Conservation (phyloP, 2,113 vertebrate genomes). For the Nannobrachium achirus region DNA sequence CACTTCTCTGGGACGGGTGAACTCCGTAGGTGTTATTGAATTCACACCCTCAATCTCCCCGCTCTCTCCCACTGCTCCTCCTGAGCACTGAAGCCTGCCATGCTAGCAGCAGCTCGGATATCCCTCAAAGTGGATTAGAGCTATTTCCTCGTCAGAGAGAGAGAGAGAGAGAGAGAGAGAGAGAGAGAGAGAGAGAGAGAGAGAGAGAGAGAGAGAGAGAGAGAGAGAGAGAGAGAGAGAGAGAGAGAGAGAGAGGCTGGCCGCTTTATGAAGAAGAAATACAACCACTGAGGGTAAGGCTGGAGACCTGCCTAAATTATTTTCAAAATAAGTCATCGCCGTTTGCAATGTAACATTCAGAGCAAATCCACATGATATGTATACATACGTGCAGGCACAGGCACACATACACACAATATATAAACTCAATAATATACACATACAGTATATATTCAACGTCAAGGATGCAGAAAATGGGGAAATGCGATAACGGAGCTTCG, state of each 20-base stretch:
- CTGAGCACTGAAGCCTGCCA: slow-evolving; percentile 34
- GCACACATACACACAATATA: too few species aligned
- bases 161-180: slow-evolving; percentile 16
- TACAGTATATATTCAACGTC: slow-evolving; percentile 20
- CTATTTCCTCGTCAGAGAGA: slow-evolving; percentile 50
- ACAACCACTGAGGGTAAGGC: slow-evolving; percentile 9
- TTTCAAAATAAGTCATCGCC: slow-evolving; percentile 11
- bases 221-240: too few species aligned
- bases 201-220: too few species aligned
- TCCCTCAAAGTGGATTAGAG: slow-evolving; percentile 58
- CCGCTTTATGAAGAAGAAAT: slow-evolving; percentile 71
- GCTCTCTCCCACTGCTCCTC: not conserved
- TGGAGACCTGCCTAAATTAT: slow-evolving; percentile 40
- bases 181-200: too few species aligned
- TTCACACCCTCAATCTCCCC: slow-evolving; percentile 23
- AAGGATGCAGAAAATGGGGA: slow-evolving; percentile 50
- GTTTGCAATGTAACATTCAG: too few species aligned
- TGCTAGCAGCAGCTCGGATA: slow-evolving; percentile 35
- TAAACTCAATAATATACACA: too few species aligned
- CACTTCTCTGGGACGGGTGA: slow-evolving; percentile 38
- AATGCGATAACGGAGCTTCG: slow-evolving; percentile 66
- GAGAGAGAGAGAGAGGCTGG: too few species aligned
- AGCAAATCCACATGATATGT: too few species aligned
- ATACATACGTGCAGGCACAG: too few species aligned
- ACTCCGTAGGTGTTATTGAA: slow-evolving; percentile 59